A percentile compares a stretch with the other conserved stretches of the same genome.
Evolutionary conservation across 1,140 invertebrate species (phyloP).

Genomic region (Neelides sp.): DNA sequence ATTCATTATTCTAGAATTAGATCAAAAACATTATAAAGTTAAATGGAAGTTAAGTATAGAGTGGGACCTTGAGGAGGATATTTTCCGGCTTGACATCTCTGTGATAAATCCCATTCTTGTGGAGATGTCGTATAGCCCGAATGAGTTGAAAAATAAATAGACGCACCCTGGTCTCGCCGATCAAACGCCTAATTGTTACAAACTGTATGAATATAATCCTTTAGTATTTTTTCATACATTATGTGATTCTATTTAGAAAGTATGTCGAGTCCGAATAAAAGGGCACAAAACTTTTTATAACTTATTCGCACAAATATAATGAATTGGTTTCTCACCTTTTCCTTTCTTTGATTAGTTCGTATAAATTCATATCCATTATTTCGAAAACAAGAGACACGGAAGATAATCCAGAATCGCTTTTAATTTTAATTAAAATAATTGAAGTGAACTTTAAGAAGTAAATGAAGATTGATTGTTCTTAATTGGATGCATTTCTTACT

Average conservation of each 20-base stretch:
- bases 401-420: constrained; percentile 42
- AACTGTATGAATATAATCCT: too few species aligned
- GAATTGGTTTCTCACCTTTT: constrained; percentile 34
- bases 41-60: too few species aligned
- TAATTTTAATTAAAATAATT: constrained; percentile 36
- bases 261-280: constrained; percentile 4
- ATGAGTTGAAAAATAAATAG: constrained; percentile 39
- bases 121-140: constrained; percentile 43
- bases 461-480: constrained; percentile 17
- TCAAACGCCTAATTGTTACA: too few species aligned
- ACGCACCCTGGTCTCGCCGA: constrained; percentile 13
- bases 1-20: not conserved
- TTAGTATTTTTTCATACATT: too few species aligned
- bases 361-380: constrained; percentile 56
- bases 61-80: constrained; percentile 47
- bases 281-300: not conserved
- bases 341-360: constrained; percentile 46
- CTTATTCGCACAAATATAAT: too few species aligned
- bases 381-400: constrained; percentile 50
- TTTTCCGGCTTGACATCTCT: constrained; percentile 59
- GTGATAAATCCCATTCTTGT: constrained; percentile 52
- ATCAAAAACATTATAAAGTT: not conserved
- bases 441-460: too few species aligned
- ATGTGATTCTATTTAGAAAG: too few species aligned
- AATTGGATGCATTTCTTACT: constrained; percentile 39